phyloP scores from a whole-genome alignment of 2,113 vertebrate genomes.

The Tretioscincus oriximinensis region DNA sequence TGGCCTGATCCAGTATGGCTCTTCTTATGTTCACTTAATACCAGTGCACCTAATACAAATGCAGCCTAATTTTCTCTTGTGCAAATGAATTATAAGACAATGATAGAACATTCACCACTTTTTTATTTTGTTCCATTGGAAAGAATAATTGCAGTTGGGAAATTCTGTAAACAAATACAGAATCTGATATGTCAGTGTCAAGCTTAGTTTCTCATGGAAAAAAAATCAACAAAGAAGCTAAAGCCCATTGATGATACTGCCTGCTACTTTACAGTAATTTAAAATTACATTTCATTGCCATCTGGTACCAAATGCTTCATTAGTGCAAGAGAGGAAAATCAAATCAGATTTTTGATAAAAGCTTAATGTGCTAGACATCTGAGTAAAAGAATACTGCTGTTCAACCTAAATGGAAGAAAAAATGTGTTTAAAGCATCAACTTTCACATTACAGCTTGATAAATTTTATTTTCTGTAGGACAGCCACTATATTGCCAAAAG shows the following conservation, averaged over 20 bases:
- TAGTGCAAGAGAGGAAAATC: slow-evolving; percentile 24
- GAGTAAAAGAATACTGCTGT: slow-evolving; percentile 1
- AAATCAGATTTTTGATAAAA: background rate
- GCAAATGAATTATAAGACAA: background rate
- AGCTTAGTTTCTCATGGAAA: slow-evolving; percentile 32
- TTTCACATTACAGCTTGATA: background rate
- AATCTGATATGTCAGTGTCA: slow-evolving; percentile 33
- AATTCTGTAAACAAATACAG: slow-evolving; percentile 36
- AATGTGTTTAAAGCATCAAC: background rate
- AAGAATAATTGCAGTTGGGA: too few relatives aligned
- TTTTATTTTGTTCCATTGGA: slow-evolving; percentile 22
- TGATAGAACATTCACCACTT: slow-evolving; percentile 24
- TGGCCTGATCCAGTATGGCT: too few relatives aligned
- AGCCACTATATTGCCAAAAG: background rate
- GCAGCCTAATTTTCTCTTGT: slow-evolving; percentile 15
- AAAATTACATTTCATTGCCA: slow-evolving; percentile 31
- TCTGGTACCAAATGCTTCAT: slow-evolving; percentile 28
- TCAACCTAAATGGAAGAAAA: background rate
- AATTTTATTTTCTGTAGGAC: background rate
- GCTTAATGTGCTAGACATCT: slow-evolving; percentile 5
- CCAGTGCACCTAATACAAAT: too few relatives aligned
- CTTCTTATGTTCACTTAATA: too few relatives aligned
- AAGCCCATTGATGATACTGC: slow-evolving; percentile 5
- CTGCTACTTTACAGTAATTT: slow-evolving; percentile 26
- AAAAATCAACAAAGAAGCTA: background rate